These are phyloP conservation scores for Polydrusus tereticollis DNA, from an alignment of 2,888 invertebrate genomes.

Conservation along the genomic window DNA sequence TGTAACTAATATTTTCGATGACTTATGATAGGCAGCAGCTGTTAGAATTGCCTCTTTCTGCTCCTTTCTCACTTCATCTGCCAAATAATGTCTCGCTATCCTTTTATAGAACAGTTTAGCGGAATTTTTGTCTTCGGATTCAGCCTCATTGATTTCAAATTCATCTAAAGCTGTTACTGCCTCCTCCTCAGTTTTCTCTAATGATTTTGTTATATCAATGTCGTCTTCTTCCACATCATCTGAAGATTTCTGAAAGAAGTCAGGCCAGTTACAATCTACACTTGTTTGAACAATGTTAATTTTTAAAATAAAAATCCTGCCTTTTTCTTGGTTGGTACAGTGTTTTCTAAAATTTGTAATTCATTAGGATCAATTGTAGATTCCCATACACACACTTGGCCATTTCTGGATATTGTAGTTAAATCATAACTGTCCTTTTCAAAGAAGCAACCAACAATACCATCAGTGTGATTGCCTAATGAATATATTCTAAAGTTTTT, in stretches of 20 bases:
- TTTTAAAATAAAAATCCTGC: slow-evolving; percentile 27
- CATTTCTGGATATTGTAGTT: slow-evolving; percentile 85
- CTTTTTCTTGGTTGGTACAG: slow-evolving; percentile 70
- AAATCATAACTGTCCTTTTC: slow-evolving; percentile 88
- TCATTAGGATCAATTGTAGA: slow-evolving; percentile 81
- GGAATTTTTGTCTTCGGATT: slow-evolving; percentile 62
- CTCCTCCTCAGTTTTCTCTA: slow-evolving; percentile 70
- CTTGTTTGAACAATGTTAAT: too few species aligned
- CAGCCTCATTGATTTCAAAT: slow-evolving; percentile 66
- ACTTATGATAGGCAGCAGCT: slow-evolving; percentile 85
- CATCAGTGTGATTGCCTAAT: slow-evolving; percentile 87
- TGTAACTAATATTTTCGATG: slow-evolving; percentile 85
- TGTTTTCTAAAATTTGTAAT: slow-evolving; percentile 69
- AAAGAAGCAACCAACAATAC: slow-evolving; percentile 89
- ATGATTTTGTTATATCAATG: slow-evolving; percentile 71
- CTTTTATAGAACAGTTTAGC: slow-evolving; percentile 77
- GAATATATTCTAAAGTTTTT: slow-evolving; percentile 82
- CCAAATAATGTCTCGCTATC: slow-evolving; percentile 80
- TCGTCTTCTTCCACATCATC: slow-evolving; percentile 78
- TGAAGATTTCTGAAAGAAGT: slow-evolving; percentile 54
- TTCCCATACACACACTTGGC: slow-evolving; percentile 89
- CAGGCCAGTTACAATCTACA: too few species aligned
- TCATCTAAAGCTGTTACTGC: slow-evolving; percentile 63
- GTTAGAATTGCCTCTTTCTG: slow-evolving; percentile 77
- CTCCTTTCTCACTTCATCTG: slow-evolving; percentile 77